These are phyloP conservation scores for Drosophila grimshawi DNA, from an alignment of 1,140 invertebrate genomes.

Conservation along the genomic window DNA sequence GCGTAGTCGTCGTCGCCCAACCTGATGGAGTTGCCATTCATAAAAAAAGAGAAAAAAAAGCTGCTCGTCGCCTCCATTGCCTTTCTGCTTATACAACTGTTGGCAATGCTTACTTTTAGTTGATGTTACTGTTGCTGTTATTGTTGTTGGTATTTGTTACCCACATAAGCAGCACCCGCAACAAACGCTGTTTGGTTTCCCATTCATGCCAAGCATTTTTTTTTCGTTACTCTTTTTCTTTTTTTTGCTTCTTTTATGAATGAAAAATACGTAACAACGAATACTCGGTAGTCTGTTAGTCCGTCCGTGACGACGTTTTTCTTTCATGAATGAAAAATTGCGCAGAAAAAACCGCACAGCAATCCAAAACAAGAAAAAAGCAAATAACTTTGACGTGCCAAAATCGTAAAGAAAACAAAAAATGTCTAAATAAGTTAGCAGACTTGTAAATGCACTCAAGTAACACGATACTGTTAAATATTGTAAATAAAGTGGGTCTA, in stretches of 20 bases:
- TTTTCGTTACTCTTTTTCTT: constrained; percentile 10
- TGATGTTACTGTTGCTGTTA: constrained; percentile 10
- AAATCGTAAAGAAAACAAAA: background rate
- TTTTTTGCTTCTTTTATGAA: constrained; percentile 58
- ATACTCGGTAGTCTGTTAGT: constrained; percentile 37
- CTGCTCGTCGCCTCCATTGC: constrained; percentile 22
- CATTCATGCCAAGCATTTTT: constrained; percentile 31
- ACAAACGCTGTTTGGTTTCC: constrained; percentile 35
- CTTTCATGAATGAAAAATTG: constrained; percentile 58
- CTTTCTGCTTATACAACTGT: constrained; percentile 48
- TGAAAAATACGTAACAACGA: constrained; percentile 58
- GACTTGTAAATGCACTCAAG: background rate
- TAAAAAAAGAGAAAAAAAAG: constrained; percentile 42
- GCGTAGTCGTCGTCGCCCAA: constrained; percentile 39
- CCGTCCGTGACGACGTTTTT: constrained; percentile 48
- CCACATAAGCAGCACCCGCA: constrained; percentile 49
- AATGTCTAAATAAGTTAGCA: background rate
- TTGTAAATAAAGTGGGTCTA: background rate
- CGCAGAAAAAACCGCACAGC: constrained; percentile 37
- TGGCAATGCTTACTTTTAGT: constrained; percentile 11
- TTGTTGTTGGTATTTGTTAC: constrained; percentile 22
- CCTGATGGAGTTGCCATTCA: constrained; percentile 61
- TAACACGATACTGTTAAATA: background rate
- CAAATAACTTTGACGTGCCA: constrained; percentile 1
- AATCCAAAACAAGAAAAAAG: constrained; percentile 18